A percentile compares a stretch with the other conserved stretches of the same genome.
phyloP scores from a whole-genome alignment of 2,113 vertebrate genomes.

The Salvator merianae region DNA sequence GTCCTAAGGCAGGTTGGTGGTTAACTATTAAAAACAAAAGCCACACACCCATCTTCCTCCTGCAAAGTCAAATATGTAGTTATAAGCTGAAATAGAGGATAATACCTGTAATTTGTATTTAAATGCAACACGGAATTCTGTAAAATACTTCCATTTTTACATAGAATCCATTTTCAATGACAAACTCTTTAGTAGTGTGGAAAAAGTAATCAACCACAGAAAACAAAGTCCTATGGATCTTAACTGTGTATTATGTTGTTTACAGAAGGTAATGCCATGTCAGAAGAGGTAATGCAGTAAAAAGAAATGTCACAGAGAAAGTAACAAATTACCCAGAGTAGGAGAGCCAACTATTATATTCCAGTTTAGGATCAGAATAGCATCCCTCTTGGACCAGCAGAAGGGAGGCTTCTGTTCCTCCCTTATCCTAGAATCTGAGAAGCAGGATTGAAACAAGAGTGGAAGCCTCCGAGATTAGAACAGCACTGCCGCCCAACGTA shows the following conservation, averaged over 20 bases:
- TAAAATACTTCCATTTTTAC: slow-evolving; percentile 37
- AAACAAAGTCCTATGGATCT: not conserved
- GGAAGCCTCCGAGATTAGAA: slow-evolving; percentile 12
- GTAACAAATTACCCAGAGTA: slow-evolving; percentile 14
- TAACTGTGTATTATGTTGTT: slow-evolving; percentile 19
- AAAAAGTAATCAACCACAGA: not conserved
- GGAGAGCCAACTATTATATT: not conserved
- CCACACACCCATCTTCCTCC: not conserved
- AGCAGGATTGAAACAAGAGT: slow-evolving; percentile 20
- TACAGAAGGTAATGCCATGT: not conserved
- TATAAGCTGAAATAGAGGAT: not conserved
- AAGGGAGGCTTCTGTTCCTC: no score
- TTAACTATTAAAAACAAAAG: not conserved
- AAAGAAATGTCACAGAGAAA: slow-evolving; percentile 31
- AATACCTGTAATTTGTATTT: not conserved
- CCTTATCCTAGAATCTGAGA: not conserved
- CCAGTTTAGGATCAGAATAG: slow-evolving; percentile 7
- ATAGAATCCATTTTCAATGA: slow-evolving; percentile 44
- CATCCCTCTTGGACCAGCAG: no score
- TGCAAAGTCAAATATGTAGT: not conserved
- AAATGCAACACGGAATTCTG: not conserved
- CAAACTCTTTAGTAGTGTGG: slow-evolving; percentile 32
- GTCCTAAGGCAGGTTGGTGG: no score
- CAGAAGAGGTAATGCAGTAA: slow-evolving; percentile 2
- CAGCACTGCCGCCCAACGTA: not conserved